Base-by-base conservation (phyloP, 2,888 invertebrate species). In the Augochlorella aurata region DNA sequence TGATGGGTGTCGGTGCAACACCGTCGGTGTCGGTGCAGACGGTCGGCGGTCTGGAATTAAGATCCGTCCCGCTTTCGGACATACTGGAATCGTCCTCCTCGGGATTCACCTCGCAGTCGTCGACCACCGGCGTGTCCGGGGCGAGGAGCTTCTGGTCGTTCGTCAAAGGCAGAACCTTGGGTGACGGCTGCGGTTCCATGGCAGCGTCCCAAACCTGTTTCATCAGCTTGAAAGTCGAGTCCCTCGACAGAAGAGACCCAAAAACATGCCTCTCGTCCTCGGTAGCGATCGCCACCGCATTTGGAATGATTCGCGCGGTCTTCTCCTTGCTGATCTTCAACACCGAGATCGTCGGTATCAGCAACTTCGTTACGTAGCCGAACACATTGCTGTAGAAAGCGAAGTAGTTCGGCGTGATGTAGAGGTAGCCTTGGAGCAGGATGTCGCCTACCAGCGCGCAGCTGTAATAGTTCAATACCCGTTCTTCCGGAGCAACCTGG, bases 301-400 rank as follows among this genome's bases (percentile, higher is more conserved):
- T 98, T 70, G 98, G 98, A 90, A 99, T 98, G 88, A 99, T 98
- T 88, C 97, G 96, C 1, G 98, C 98, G 80, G 98, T 98, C 94
- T 97, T 98, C 94, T 98, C 98, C 93, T 98, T 98, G 63, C 97
- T 98, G 91, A 99, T 97, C 93, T 97, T 96, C 74, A 97, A 95
- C 77, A 99, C 98, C 81, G 97, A 96, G 77, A 95, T 95, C 87
- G 98, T 97, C 67, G 98, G 98, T 92, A 99, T 98, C 90, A 98
- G 95, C 88, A 98, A 95, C 97, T 97, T 97, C 91, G 98, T 98
- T 87, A 98, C 97, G 94, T 98, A 97, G 91, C 98, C 98, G 94
- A 98, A 98, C 81, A 99, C 98, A 94, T 98, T 98, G 85, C 98
- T 98, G 94, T 98, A 98, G 95, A 98, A 98, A 89, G 98, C 98